Evolutionary conservation across 2,113 vertebrate species (phyloP), one percentile per base, ranked within the genome.

Genomic region (Mustela nigripes): DNA sequence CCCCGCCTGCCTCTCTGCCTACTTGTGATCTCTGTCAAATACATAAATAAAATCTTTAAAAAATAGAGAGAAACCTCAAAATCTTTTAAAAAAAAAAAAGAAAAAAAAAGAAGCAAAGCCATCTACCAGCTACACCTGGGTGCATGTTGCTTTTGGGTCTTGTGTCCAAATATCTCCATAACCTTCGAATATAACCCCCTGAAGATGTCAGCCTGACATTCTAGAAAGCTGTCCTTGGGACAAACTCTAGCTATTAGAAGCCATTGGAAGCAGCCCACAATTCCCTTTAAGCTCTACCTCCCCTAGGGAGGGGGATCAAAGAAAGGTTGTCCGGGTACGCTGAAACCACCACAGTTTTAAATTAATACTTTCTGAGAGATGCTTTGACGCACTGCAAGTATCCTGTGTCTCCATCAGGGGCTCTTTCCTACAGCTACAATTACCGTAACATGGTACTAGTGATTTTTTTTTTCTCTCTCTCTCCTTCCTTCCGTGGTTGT

Each of bases 161-260:
- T 24, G 11, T 86, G 71, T 84, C 65, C 58, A 78, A 83, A 79
- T 79, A 79, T n/a, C 65, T 80, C 31, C 36, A 5, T 39, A 71
- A 85, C 58, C 71, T 95, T 83, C 93, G 85, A 96, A 74, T 58
- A 73, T 56, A 91, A 95, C 65, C 62, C 33, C n/a, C 28, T 2
- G 9, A 83, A 76, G 71, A 83, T 31, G 89, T 36, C 69, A 73
- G 5, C 62, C 42, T 89, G 31, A 60, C 48, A 7, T 42, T 91
- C 86, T 73, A 45, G 88, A 97, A 96, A 88, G 71, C 58, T 56
- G 12, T 73, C 60, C 12, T 39, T 36, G 74, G 60, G 65, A 65
- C 14, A 22, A 11, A 31, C 24, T 85, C 19, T 36, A 0, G 71
- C 33, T 69, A 21, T 33, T 69, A 63, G 65, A 73, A 91, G 69